A percentile compares a stretch with the other conserved stretches of the same genome.
Conservation (phyloP, 2,888 invertebrate genomes). For the Schizaphis graminum region DNA sequence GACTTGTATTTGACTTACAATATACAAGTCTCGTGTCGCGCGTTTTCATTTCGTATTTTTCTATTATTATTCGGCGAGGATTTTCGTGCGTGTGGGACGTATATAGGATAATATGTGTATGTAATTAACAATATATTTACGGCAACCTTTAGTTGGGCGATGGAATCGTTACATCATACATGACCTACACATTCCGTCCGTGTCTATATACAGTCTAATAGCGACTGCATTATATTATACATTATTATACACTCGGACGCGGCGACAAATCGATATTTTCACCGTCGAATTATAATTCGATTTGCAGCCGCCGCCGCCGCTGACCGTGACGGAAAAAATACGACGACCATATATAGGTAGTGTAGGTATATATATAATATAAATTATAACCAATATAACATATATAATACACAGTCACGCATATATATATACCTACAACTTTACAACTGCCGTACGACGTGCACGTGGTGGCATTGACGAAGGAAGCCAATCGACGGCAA, state of each 20-base stretch:
- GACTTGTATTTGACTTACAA: neutral
- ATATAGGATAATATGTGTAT: no score
- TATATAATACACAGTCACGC: neutral
- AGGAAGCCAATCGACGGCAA: slow-evolving; percentile 40
- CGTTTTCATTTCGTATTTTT: neutral
- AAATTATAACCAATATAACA: neutral
- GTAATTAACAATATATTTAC: neutral
- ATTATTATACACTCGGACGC: neutral
- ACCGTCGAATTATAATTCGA: slow-evolving; percentile 33
- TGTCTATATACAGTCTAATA: neutral
- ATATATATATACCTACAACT: neutral
- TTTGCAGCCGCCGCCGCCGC: slow-evolving; percentile 7
- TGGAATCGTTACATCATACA: neutral
- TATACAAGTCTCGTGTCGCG: neutral
- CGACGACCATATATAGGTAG: neutral
- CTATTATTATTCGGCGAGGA: neutral
- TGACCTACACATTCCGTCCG: neutral
- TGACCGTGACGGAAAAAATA: neutral
- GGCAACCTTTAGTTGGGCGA: neutral
- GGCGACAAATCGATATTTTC: slow-evolving; percentile 22
- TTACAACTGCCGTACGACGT: neutral
- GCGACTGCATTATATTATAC: neutral
- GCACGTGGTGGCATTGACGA: slow-evolving; percentile 30
- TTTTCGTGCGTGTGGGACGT: neutral
- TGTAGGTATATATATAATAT: neutral